Percentiles rank a stretch among this genome's conserved stretches.
Evolutionary conservation across 1,140 invertebrate genomes (phyloP).

Genomic region (Calycopis cecrops): DNA sequence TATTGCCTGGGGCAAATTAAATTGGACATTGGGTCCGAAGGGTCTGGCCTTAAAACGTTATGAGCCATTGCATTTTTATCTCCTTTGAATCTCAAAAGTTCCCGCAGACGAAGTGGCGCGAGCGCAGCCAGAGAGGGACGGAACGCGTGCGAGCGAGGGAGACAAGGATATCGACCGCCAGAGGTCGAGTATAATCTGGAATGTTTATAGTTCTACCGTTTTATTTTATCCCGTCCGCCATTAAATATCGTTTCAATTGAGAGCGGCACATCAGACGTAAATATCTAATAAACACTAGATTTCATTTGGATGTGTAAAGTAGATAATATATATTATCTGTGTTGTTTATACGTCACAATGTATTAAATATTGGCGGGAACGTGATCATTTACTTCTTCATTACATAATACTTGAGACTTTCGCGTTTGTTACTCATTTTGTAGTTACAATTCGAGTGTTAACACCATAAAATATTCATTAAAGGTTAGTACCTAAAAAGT

Average conservation of each 20-base stretch:
- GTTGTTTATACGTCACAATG: too few species aligned
- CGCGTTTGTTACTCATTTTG: too few species aligned
- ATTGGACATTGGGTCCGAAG: constrained; percentile 57
- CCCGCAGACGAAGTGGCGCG: constrained; percentile 59
- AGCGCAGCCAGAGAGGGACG: constrained; percentile 52
- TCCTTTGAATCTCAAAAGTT: constrained; percentile 53
- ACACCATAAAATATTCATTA: too few species aligned
- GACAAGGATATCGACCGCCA: constrained; percentile 47
- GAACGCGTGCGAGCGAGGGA: constrained; percentile 30
- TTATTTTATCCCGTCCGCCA: constrained; percentile 66
- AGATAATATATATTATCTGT: not conserved
- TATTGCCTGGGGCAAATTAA: constrained; percentile 62
- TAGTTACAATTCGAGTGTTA: too few species aligned
- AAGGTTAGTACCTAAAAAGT: too few species aligned
- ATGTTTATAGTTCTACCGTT: constrained; percentile 74
- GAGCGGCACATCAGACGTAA: constrained; percentile 59
- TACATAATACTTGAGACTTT: too few species aligned
- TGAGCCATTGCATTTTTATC: constrained; percentile 68
- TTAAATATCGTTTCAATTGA: constrained; percentile 74
- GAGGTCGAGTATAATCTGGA: constrained; percentile 72
- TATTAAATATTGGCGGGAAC: too few species aligned
- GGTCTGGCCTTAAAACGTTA: constrained; percentile 67
- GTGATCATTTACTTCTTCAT: too few species aligned
- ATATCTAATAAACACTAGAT: constrained; percentile 58
- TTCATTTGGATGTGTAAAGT: constrained; percentile 13